Base-by-base conservation (phyloP, 2,888 invertebrate species). In the Tetranychus piercei region DNA sequence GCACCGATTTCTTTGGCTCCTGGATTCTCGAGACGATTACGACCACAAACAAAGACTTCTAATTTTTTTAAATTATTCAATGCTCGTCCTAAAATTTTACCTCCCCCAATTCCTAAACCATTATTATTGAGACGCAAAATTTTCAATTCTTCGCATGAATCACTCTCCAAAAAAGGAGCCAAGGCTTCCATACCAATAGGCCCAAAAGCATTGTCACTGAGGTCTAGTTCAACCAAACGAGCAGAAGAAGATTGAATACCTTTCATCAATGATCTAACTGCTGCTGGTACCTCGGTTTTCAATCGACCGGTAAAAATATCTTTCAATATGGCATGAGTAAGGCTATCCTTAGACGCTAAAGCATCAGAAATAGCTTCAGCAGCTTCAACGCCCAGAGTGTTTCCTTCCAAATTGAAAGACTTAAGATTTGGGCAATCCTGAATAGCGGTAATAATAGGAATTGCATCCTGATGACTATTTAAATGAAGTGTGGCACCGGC, bases 141-240 rank as follows among this genome's bases (percentile, higher is more conserved):
- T 84, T 90, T 86, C 43, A 99, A 83, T 2, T 90, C 87, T 80
- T 88, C 92, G 82, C 95, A 95, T 0, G 90, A 88, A 0, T 89
- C 87, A 70, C 94, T 93, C 78, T 88, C 87, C 66, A 99, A 83
- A 23, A 97, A 84, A 20, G 88, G 87, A 0, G 90, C 90, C 11
- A 97, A 84, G 0, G 94, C 94, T 78, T 89, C 87, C 71, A 95
- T 91, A 44, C 95, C 97, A 79, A 94, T 91, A 0, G 96, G 95
- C 0, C 96, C 97, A 79, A 97, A 90, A 0, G 97, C 97, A 83
- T 97, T 96, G 83, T 99, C 96, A 82, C 95, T 95, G 9, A 99
- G 86, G 81, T 99, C 94, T 11, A 99, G 83, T 74, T 91, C 90
- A 0, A 88, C 87, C 0, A 99, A 86, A 1, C 87, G 85, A 0